Percentiles rank a stretch among this genome's conserved stretches.
These are phyloP conservation scores for Alloplasta piceator DNA, from an alignment of 2,888 invertebrate species.

Conservation along the genomic window DNA sequence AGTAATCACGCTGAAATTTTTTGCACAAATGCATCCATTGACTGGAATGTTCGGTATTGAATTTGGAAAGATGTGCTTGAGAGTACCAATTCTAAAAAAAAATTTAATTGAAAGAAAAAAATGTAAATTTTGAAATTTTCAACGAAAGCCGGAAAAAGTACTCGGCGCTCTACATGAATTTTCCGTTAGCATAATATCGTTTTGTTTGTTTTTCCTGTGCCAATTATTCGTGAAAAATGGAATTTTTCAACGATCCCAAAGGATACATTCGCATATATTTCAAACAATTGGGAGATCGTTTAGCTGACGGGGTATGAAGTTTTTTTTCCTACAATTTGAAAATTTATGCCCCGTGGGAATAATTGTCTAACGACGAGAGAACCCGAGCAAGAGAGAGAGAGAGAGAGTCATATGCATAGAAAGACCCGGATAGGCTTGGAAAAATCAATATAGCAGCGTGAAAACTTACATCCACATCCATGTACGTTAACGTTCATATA, in stretches of 20 bases:
- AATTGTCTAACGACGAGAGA: slow-evolving; percentile 50
- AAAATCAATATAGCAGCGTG: slow-evolving; percentile 76
- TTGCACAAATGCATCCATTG: too few relatives aligned
- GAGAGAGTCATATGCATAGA: slow-evolving; percentile 12
- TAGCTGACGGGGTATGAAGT: not conserved
- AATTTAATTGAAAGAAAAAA: too few relatives aligned
- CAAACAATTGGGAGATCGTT: not conserved
- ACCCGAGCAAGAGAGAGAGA: slow-evolving; percentile 35
- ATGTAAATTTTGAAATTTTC: too few relatives aligned
- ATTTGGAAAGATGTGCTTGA: too few relatives aligned
- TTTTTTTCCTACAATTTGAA: not conserved
- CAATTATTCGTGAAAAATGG: slow-evolving; percentile 1
- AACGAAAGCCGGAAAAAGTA: too few relatives aligned
- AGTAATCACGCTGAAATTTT: too few relatives aligned
- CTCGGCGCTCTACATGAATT: too few relatives aligned
- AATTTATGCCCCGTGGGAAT: slow-evolving; percentile 44
- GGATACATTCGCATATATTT: not conserved
- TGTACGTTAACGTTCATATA: not conserved
- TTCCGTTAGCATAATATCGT: too few relatives aligned
- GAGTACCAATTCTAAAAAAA: too few relatives aligned
- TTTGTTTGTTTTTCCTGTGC: too few relatives aligned
- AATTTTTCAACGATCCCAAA: slow-evolving; percentile 5
- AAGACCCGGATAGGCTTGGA: slow-evolving; percentile 63
- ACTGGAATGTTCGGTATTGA: too few relatives aligned
- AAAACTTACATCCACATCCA: slow-evolving; percentile 66